Base-by-base conservation (phyloP, 2,888 invertebrate genomes). In the Noctuana brunneofusca region DNA sequence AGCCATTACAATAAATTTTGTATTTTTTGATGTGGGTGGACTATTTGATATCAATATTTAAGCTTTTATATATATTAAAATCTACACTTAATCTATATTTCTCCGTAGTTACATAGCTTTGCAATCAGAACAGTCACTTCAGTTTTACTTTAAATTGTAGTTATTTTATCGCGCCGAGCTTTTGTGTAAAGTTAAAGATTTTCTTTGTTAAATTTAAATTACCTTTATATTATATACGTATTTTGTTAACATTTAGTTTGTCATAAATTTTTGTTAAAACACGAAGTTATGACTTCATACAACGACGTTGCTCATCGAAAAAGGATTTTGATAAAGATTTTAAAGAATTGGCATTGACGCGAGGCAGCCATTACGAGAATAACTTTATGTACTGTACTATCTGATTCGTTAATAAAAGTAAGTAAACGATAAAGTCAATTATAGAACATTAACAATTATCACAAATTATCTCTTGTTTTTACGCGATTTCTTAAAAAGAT, bases 31-130 rank as follows among this genome's bases (percentile, higher is more conserved):
- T 38, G 9, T 9, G 27, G 27, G 9, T 8, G n/a, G n/a, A n/a
- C n/a, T 27, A 38, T 38, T 38, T 38, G 38, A 38, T 38, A 38
- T 38, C 6, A 38, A 38, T 38, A 38, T 38, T 38, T 3, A 38
- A 14, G 4, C 38, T 38, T 38, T 5, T n/a, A 3, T 14, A 38
- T n/a, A 12, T 32, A 11, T 9, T 12, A 32, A 32, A 35, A 35
- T 35, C 12, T 35, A n/a, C 35, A 35, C 11, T 6, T 2, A 9
- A 2, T 9, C 11, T 9, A 32, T 0, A 32, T 32, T 27, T 27
- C 27, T 27, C 27, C 9, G 32, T 12, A 11, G 35, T 35, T 14
- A 14, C 14, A 9, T 38, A 14, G 14, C 3, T 12, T 14, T 38
- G 38, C 38, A 38, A 6, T 3, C 38, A 38, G 14, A 38, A 14